Evolutionary conservation across 2,113 vertebrate genomes (phyloP).

Genomic region (Panthera uncia): DNA sequence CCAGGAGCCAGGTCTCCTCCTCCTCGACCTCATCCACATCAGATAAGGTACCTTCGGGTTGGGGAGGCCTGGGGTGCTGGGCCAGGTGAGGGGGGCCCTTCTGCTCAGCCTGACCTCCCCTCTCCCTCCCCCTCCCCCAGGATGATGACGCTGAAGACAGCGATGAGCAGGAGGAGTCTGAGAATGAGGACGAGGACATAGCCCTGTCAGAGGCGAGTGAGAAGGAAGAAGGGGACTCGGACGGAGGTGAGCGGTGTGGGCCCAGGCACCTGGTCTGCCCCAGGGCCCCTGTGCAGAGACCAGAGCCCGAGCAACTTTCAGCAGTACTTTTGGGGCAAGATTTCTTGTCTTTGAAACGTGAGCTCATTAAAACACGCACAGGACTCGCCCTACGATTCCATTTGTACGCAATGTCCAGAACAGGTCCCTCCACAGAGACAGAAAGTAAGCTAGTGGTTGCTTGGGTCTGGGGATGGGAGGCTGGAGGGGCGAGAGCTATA

Average conservation of each 20-base stretch:
- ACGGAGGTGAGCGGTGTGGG: conserved; percentile 84
- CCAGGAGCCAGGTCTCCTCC: conserved; percentile 49
- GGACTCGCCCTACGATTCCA: accelerated
- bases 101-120: accelerated
- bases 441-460: background rate
- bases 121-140: background rate
- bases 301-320: accelerated
- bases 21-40: conserved; percentile 49
- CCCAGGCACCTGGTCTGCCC: accelerated
- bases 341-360: background rate
- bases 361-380: background rate
- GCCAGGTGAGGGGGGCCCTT: accelerated
- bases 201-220: conserved; percentile 87
- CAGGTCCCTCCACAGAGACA: accelerated
- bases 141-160: conserved; percentile 73
- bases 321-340: background rate
- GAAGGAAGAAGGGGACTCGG: conserved; percentile 91
- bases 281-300: background rate
- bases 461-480: accelerated
- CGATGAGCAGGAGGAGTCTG: conserved; percentile 62
- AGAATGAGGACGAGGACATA: conserved; percentile 72
- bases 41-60: conserved; percentile 15
- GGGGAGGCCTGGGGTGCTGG: background rate
- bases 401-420: accelerated
- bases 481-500: accelerated